Evolutionary conservation across 2,888 invertebrate species (phyloP), one percentile per base, ranked within the genome.

Genomic region (Leptinotarsa juncta): DNA sequence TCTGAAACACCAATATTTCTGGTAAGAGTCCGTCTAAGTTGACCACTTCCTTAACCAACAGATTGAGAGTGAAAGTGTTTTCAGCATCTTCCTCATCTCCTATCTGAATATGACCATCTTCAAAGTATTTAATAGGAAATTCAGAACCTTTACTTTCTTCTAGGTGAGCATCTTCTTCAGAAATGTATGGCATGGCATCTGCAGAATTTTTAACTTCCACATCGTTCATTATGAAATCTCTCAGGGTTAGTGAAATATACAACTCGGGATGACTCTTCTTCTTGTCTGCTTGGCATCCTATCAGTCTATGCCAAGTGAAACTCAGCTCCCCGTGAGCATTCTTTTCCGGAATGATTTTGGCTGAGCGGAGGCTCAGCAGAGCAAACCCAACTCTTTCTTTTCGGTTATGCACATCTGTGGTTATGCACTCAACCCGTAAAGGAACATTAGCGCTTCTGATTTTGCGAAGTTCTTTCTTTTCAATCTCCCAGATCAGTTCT

Each of bases 401-500:
- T n/a, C 89, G 86, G 67, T 90, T 90, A 65, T 90, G 90, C 1
- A 90, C 89, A 55, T 89, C 89, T 67, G 90, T 87, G 42, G 90
- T 89, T 80, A 89, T 91, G 75, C 93, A 93, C 85, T 94, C 94
- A 65, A 95, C 88, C 85, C 94, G 93, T 42, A 95, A 89, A 0
- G 94, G 94, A 0, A 93, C 91, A 88, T 94, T 94, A 69, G 92
- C 92, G 0, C 93, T 92, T 82, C 94, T 89, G 81, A 95, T 90
- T 86, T 94, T 94, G 82, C 94, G 90, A 79, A 95, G 89, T 75
- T 91, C 90, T 80, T 91, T 90, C 87, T 93, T 93, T 80, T 94
- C 93, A 3, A 93, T 92, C 86, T 95, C 94, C 95, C 95, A 95
- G 69, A 94, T 91, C 72, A 95, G 90, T 85, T 94, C 94, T 26